Base-by-base conservation (phyloP, 2,888 invertebrate species). In the Perizoma affinitatum region DNA sequence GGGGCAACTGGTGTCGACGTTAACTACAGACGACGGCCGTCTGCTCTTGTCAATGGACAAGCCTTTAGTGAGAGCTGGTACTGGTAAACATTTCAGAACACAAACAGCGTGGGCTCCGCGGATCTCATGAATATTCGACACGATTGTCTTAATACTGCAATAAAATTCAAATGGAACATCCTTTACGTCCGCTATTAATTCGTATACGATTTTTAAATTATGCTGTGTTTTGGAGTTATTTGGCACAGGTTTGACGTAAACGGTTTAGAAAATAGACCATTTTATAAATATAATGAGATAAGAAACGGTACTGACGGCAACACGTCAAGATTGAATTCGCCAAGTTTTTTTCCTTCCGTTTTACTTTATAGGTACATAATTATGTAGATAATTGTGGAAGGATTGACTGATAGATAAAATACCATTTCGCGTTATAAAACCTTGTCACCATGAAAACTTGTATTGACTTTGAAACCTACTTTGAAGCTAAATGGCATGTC, bases 101-200 rank as follows among this genome's bases (percentile, higher is more conserved):
- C 47, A 44, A 49, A 50, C 54, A 54, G 63, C 70, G 72, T 73
- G 71, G 72, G 72, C 57, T 64, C 63, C 62, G 57, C 58, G 63
- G 50, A 36, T 49, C 75, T 80, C 76, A 82, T 82, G 75, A 80
- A 82, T 82, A 83, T 83, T 82, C 79, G 57, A 53, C 62, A 57
- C 71, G 72, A 71, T 80, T 78, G 76, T 81, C 74, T 76, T 70
- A 60, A 71, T 70, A 74, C 65, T 65, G 76, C 74, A 74, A 80
- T 84, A 76, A 84, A 80, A 81, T 76, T 78, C 74, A 79, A 83
- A 80, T 73, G 73, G 75, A 77, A 75, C 76, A 79, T 76, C 71
- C 65, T 74, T 74, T 71, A 77, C 83, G 80, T 85, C 82, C 83
- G 83, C 80, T 73, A 78, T 83, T 79, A 80, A 82, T 75, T 72